These are phyloP conservation scores for Diorhabda carinulata DNA, from an alignment of 1,140 invertebrate genomes.

Conservation along the genomic window DNA sequence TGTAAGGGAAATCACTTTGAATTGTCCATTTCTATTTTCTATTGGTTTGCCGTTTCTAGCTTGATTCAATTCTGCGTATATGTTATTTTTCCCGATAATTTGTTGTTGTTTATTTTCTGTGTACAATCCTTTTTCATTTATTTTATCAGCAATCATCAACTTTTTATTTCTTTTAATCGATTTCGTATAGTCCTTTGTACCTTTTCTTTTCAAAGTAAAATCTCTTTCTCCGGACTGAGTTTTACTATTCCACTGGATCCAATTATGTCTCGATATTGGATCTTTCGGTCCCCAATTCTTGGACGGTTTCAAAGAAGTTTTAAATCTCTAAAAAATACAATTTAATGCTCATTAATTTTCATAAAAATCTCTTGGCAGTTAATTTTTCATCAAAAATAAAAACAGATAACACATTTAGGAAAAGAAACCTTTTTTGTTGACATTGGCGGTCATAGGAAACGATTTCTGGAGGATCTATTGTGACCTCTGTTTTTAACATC, in stretches of 20 bases:
- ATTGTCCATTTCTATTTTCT: slow-evolving; percentile 10
- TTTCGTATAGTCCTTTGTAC: slow-evolving; percentile 58
- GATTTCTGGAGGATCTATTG: no score
- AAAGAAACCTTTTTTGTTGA: no score
- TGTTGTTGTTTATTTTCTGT: slow-evolving; percentile 28
- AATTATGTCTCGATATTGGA: slow-evolving; percentile 58
- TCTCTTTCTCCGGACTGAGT: slow-evolving; percentile 51
- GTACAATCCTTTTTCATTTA: slow-evolving; percentile 18
- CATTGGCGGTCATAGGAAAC: no score
- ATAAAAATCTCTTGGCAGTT: no score
- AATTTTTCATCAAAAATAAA: no score
- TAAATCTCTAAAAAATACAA: slow-evolving; percentile 51
- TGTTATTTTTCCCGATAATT: slow-evolving; percentile 19
- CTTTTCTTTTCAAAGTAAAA: slow-evolving; percentile 56
- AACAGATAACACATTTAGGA: no score
- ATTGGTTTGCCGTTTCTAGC: slow-evolving; percentile 9
- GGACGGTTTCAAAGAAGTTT: slow-evolving; percentile 55
- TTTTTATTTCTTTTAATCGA: slow-evolving; percentile 50
- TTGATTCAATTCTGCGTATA: slow-evolving; percentile 27
- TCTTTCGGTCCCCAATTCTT: slow-evolving; percentile 61
- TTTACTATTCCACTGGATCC: slow-evolving; percentile 52
- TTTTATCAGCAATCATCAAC: slow-evolving; percentile 17
- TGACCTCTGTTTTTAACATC: no score
- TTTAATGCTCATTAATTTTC: no score
- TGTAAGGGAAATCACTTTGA: slow-evolving; percentile 28